Base-by-base conservation (phyloP, 92 coral and sea anemone genomes). In the Nematostella vectensis region DNA sequence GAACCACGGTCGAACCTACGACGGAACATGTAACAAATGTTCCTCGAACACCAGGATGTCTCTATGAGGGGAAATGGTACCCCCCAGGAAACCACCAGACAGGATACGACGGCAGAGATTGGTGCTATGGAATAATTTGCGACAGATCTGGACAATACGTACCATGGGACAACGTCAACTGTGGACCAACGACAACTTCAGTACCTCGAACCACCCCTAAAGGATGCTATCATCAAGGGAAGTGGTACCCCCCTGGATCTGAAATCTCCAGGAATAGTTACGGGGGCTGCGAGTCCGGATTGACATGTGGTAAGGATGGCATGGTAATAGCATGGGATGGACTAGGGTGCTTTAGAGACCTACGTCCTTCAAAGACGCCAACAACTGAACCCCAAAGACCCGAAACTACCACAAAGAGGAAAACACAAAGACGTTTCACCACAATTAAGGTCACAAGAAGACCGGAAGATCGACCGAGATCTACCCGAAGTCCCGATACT, bases 111-210 rank as follows among this genome's bases (percentile, higher is more conserved):
- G 29, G 57, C 29, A 24, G 57, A 20, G 17, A 24, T 30, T 51
- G 57, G 57, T 55, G 57, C 31, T 51, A 51, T 21, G 57, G 57
- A 24, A 24, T 21, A 24, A 3, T 51, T 4, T 51, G 57, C 18
- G 11, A 10, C 6, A 4, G 31, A 13, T 10, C 3, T 15, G 60
- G 20, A 2, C 40, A 24, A 26, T 27, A 54, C 19, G 1, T 53
- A 0, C 17, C 25, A 11, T 78, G 85, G 85, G 79, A 72, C 57
- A 63, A 79, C 67, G 65, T 40, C 24, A 59, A 61, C 23, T 55
- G 66, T 26, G 19, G 66, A 16, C 24, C 55, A 6, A 57, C 25
- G 15, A 39, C 60, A 9, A 20, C 43, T 26, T 3, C 60, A 26
- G 33, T 45, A 39, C 24, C 50, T 22, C 8, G 4, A 38, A 1